Base-by-base conservation (phyloP, 2,888 invertebrate species). In the Cenopis cana region DNA sequence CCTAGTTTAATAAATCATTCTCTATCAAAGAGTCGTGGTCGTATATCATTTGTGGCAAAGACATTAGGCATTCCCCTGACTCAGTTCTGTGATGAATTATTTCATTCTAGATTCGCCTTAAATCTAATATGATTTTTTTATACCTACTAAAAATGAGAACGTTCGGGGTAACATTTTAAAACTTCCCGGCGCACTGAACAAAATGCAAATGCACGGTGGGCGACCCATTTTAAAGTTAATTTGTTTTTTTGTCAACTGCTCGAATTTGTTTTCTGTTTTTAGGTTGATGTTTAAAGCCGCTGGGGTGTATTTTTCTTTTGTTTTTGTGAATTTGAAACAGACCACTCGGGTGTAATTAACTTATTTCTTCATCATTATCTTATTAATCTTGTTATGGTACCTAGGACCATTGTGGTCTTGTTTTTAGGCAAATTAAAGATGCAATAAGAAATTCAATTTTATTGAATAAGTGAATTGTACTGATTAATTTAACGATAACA, bases 21-120 rank as follows among this genome's bases (percentile, higher is more conserved):
- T 67, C 60, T 71, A 67, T 71, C 71, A 71, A 60, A 61, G 66
- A 67, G 71, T 65, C 38, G 52, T 17, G 46, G 69, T 38, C 57
- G 69, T 73, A 65, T 69, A 73, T 73, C 65, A 69, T 69, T 68
- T 69, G 60, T 66, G 73, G 68, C 68, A 68, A 64, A 68, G 72
- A 57, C 72, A 73, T 69, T 69, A 73, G 65, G 60, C 65, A 73
- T 69, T 72, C 72, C 54, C 55, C 52, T 54, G 73, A 65, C 71
- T 67, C 61, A 12, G 55, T 41, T 56, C 24, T 38, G 60, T 55
- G 54, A 71, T 71, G 66, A 71, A 71, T 71, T 71, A 71, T 67
- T 71, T 71, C 70, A 29, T 50, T 62, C 54, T 41, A 66, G 65
- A 33, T 65, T 59, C 59, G 59, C 54, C 46, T 33, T 54, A 36